Evolutionary conservation across 2,797 vertebrate genomes (phyloP).

Genomic region (Betta splendens): DNA sequence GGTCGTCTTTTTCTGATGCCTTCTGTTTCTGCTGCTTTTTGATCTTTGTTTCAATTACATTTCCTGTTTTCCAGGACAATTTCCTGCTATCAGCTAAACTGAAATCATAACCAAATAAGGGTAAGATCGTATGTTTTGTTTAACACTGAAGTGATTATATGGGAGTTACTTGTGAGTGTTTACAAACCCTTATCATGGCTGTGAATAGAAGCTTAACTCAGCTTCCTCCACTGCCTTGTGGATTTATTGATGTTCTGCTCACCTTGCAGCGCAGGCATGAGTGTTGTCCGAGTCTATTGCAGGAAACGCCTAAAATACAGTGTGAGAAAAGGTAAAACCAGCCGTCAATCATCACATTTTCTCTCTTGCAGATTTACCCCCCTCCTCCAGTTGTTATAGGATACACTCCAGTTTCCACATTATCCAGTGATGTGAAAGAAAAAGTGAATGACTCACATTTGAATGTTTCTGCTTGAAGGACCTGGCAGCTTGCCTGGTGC

Average conservation of each 20-base stretch:
- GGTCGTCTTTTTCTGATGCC: neutral
- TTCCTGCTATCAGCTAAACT: neutral
- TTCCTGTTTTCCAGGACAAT: neutral
- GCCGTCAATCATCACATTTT: constrained; percentile 1
- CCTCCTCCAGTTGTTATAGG: neutral
- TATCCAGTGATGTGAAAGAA: constrained; percentile 12
- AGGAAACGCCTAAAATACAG: constrained; percentile 88
- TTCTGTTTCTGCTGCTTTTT: neutral
- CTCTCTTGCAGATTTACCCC: constrained; percentile 5
- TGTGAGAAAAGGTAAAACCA: neutral
- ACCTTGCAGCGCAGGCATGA: constrained; percentile 98
- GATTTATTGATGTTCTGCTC: constrained; percentile 26
- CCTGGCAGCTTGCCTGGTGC: constrained; percentile 98
- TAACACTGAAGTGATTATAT: neutral
- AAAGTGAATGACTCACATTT: constrained; percentile 88
- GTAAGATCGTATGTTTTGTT: neutral
- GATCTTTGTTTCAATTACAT: neutral
- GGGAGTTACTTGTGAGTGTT: neutral
- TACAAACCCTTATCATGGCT: too few relatives aligned
- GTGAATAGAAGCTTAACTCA: neutral
- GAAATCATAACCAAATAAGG: neutral
- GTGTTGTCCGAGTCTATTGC: constrained; percentile 95
- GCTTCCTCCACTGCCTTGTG: neutral
- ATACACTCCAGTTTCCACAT: neutral
- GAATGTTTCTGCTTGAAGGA: constrained; percentile 96